Evolutionary conservation across 2,797 vertebrate genomes (phyloP), one percentile per base, ranked within the genome.

Genomic region (Pipistrellus nathusii): DNA sequence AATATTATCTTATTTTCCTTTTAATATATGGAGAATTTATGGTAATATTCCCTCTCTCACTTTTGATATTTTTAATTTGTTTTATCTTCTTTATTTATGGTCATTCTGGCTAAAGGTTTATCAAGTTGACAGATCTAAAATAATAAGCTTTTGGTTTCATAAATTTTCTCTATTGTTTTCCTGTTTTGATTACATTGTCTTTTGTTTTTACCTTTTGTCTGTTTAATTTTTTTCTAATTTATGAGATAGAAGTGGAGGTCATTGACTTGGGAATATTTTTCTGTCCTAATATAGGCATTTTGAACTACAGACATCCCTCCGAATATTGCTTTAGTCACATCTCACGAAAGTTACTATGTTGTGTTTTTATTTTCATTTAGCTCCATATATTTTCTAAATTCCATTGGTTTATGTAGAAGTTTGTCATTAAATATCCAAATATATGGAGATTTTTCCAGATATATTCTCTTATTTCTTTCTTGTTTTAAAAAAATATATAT

Each of bases 221-320:
- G 8, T 30, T 82, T 84, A 77, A 14, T 48, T 59, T 76, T 80
- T 68, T n/a, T 57, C 20, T 46, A 41, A 6, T 66, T 93, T 59
- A 17, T 64, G 62, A 85, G 44, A 38, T 84, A 55, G 44, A 35
- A 41, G 7, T 57, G 15, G 57, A 81, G 25, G 38, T 51, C 15
- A 86, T 85, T 85, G 69, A 76, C 57, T 57, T 93, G 38, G 72
- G 66, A 80, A n/a, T 46, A 75, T 25, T 72, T 90, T 72, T 85
- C 25, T 75, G 51, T 41, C 17, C 5, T 25, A 64, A 94, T 76
- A 57, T 15, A 68, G 38, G 10, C n/a, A 41, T 76, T 93, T 82
- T 41, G 8, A 86, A 73, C 14, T 62, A 53, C 44, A 84, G 41
- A 15, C 35, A 57, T 57, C n/a, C 3, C 51, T 91, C 57, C 62